A percentile compares a stretch with the other conserved stretches of the same genome.
phyloP scores from a whole-genome alignment of 2,888 invertebrate genomes.

The Aquatica leii region DNA sequence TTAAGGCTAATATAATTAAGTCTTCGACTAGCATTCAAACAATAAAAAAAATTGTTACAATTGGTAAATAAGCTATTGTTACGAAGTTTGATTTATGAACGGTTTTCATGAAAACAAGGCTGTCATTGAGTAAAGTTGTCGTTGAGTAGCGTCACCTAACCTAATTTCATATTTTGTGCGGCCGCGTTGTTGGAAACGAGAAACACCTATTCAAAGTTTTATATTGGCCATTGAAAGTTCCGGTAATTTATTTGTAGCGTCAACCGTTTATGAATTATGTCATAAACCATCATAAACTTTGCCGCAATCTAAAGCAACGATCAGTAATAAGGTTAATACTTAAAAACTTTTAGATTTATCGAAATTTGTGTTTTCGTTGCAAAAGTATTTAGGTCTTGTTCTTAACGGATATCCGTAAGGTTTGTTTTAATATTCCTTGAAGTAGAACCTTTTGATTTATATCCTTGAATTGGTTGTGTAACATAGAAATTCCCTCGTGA shows the following conservation, averaged over 20 bases:
- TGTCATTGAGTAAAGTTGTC: conserved; percentile 32
- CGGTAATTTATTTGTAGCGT: conserved; percentile 38
- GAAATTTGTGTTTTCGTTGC: conserved; percentile 19
- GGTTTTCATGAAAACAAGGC: conserved; percentile 32
- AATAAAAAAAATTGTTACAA: conserved; percentile 20
- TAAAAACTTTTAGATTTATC: conserved; percentile 22
- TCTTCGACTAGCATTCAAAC: not conserved
- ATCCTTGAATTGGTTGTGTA: conserved; percentile 21
- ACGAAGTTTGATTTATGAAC: conserved; percentile 34
- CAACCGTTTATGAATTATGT: conserved; percentile 32
- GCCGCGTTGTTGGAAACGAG: conserved; percentile 26
- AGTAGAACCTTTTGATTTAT: conserved; percentile 33
- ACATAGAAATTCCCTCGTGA: conserved; percentile 30
- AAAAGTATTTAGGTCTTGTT: not conserved
- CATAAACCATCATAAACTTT: conserved; percentile 28
- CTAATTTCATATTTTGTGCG: conserved; percentile 32
- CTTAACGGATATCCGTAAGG: conserved; percentile 20
- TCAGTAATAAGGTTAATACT: conserved; percentile 18
- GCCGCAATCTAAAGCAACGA: conserved; percentile 23
- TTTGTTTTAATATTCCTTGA: conserved; percentile 30
- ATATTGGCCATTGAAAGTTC: conserved; percentile 37
- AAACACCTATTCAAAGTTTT: conserved; percentile 39
- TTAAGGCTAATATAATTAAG: not conserved
- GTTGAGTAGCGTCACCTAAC: conserved; percentile 32
- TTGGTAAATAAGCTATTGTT: conserved; percentile 23